A percentile compares a stretch with the other conserved stretches of the same genome.
Evolutionary conservation across 2,888 invertebrate genomes (phyloP).

Genomic region (Lithophane socia): DNA sequence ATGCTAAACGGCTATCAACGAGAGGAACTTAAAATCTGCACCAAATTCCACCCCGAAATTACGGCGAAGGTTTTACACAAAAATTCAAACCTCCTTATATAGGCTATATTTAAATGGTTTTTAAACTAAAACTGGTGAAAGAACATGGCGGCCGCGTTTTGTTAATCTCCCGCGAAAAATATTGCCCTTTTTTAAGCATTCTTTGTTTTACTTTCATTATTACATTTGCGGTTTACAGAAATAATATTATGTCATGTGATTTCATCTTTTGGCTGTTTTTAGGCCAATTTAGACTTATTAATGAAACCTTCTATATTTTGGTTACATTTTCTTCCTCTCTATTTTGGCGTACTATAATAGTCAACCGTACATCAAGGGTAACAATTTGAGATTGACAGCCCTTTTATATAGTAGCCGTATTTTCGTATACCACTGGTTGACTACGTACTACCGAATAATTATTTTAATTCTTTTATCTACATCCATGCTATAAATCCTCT

Average conservation of each 20-base stretch:
- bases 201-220: constrained; percentile 40
- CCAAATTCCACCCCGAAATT: constrained; percentile 70
- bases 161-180: constrained; percentile 65
- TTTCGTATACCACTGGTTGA: not conserved
- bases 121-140: constrained; percentile 57
- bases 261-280: not conserved
- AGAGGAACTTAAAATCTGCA: constrained; percentile 57
- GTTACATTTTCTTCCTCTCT: not conserved
- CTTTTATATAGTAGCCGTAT: not conserved
- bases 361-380: no score
- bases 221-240: constrained; percentile 13
- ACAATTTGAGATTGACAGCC: not conserved
- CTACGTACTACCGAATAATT: not conserved
- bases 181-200: constrained; percentile 48
- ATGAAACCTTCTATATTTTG: not conserved
- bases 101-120: constrained; percentile 72
- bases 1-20: constrained; percentile 59
- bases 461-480: no score
- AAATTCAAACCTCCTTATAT: constrained; percentile 76
- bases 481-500: no score
- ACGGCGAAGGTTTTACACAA: constrained; percentile 68
- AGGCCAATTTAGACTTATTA: not conserved
- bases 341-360: not conserved
- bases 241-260: not conserved
- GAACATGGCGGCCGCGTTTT: constrained; percentile 59